These are phyloP conservation scores for Perognathus longimembris DNA, from an alignment of 2,113 vertebrate genomes.

Conservation along the genomic window DNA sequence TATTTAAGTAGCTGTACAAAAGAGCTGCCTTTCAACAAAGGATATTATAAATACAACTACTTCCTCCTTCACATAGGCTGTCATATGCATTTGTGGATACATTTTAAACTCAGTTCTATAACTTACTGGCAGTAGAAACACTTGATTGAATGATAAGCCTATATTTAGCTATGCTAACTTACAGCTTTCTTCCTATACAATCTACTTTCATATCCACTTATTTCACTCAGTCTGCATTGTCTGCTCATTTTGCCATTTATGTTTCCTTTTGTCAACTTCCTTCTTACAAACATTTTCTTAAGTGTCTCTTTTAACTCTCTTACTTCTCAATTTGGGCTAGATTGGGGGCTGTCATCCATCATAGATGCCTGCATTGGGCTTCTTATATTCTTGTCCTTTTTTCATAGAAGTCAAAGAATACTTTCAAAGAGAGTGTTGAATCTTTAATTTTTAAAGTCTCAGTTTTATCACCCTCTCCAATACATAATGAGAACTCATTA, in stretches of 20 bases:
- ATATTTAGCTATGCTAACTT: background rate
- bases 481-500: background rate
- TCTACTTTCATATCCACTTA: background rate
- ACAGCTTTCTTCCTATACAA: background rate
- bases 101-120: background rate
- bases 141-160: background rate
- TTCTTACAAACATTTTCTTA: background rate
- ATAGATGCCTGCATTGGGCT: background rate
- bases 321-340: background rate
- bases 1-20: no score
- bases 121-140: background rate
- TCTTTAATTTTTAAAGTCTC: slow-evolving; percentile 13
- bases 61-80: background rate
- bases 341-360: background rate
- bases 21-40: no score
- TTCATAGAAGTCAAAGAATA: background rate
- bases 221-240: background rate
- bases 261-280: background rate
- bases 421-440: background rate
- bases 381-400: background rate
- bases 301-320: background rate
- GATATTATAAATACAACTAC: no score
- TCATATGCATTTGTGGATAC: background rate
- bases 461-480: background rate
- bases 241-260: background rate